phyloP scores from a whole-genome alignment of 1,140 invertebrate species.

The Cyclargus thomasi region DNA sequence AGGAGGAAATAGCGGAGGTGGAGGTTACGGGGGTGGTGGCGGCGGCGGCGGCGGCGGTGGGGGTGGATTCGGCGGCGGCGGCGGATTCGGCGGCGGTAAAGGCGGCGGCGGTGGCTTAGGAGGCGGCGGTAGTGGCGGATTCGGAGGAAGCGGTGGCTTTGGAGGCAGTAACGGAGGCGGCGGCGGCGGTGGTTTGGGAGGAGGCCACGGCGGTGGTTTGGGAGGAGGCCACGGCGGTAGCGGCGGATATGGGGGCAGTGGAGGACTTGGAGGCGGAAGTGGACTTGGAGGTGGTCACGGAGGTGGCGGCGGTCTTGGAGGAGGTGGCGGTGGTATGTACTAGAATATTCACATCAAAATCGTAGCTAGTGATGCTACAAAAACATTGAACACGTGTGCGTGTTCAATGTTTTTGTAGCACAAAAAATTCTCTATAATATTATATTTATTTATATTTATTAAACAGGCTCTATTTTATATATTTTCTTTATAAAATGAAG shows the following conservation, averaged over 20 bases:
- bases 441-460: no score
- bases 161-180: conserved; percentile 22
- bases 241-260: conserved; percentile 19
- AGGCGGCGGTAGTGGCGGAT: conserved; percentile 23
- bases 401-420: no score
- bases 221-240: conserved; percentile 26
- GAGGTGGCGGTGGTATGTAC: conserved; percentile 20
- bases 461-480: no score
- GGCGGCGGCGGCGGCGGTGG: conserved; percentile 21
- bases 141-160: conserved; percentile 22
- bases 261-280: conserved; percentile 18
- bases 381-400: no score
- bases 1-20: conserved; percentile 18
- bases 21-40: conserved; percentile 22
- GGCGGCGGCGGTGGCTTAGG: conserved; percentile 26
- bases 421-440: no score
- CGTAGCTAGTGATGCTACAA: no score
- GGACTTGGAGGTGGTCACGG: conserved; percentile 21
- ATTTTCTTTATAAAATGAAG: no score
- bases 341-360: not conserved
- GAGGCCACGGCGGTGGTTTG: conserved; percentile 22
- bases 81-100: conserved; percentile 10
- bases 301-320: conserved; percentile 22
- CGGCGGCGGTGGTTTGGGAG: conserved; percentile 23
- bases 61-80: conserved; percentile 20